Conservation (phyloP, 2,113 vertebrate genomes). For the Ptilorrhoa leucosticta region DNA sequence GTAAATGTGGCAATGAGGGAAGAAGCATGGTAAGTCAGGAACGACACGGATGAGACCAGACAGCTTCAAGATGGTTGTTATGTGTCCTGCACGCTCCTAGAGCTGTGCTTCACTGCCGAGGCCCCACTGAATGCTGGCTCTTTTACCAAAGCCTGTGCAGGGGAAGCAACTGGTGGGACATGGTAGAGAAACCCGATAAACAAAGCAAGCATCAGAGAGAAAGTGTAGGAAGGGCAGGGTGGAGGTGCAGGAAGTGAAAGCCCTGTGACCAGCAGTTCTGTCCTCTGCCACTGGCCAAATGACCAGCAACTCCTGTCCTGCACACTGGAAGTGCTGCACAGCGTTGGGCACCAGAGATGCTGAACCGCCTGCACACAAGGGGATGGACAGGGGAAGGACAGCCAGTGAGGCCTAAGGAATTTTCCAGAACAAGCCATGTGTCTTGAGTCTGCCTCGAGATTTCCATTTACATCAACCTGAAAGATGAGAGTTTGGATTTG, state of each 20-base stretch:
- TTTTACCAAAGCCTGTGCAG: not conserved
- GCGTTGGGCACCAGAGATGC: fast-evolving
- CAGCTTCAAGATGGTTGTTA: not conserved
- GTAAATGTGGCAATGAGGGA: not conserved
- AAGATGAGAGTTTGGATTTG: not conserved
- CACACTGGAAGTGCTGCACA: not conserved
- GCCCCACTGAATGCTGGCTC: not conserved
- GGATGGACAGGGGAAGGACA: not conserved
- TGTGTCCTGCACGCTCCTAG: fast-evolving
- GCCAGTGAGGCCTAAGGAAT: not conserved
- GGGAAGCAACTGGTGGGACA: not conserved
- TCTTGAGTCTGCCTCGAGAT: not conserved
- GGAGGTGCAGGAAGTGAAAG: not conserved
- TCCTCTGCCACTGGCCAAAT: fast-evolving
- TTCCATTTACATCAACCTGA: not conserved
- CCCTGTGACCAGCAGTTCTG: not conserved
- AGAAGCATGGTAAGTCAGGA: not conserved
- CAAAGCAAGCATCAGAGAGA: not conserved
- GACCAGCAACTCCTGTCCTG: not conserved
- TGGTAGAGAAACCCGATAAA: not conserved
- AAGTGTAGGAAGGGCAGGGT: not conserved
- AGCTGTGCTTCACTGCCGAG: not conserved
- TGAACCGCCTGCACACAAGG: not conserved
- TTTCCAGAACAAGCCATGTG: not conserved
- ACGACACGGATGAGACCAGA: fast-evolving